Evolutionary conservation across 1,140 invertebrate species (phyloP).

Genomic region (Triops cancriformis): DNA sequence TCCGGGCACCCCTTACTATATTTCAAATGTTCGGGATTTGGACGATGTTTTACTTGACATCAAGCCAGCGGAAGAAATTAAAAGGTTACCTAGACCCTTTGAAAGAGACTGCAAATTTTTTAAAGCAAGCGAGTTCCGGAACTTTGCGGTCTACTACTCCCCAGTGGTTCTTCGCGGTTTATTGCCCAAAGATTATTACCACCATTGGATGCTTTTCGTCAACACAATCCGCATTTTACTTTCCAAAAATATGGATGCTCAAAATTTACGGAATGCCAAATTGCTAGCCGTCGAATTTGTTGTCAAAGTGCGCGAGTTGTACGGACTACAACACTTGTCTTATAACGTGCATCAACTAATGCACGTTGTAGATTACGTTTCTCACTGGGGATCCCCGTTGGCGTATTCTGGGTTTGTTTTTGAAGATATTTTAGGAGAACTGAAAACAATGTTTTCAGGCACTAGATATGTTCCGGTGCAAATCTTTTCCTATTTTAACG

Average conservation of each 20-base stretch:
- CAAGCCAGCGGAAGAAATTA: conserved; percentile 21
- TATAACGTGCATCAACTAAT: conserved; percentile 19
- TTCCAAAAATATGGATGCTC: too few relatives aligned
- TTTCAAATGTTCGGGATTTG: too few relatives aligned
- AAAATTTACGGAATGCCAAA: not conserved
- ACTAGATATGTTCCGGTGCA: conserved; percentile 16
- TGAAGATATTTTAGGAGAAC: not conserved
- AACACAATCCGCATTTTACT: conserved; percentile 15
- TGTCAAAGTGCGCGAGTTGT: conserved; percentile 1
- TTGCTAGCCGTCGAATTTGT: not conserved
- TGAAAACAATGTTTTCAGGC: conserved; percentile 19
- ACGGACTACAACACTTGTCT: conserved; percentile 14
- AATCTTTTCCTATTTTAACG: too few relatives aligned
- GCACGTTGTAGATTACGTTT: not conserved
- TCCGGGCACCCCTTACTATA: too few relatives aligned
- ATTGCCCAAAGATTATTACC: conserved; percentile 2
- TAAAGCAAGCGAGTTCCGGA: too few relatives aligned
- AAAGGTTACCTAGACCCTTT: conserved; percentile 6
- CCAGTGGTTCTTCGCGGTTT: conserved; percentile 7
- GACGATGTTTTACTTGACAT: too few relatives aligned
- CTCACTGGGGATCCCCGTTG: conserved; percentile 17
- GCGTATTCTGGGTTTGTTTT: conserved; percentile 21
- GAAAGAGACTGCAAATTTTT: too few relatives aligned
- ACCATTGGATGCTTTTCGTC: too few relatives aligned
- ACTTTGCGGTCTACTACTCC: too few relatives aligned